Evolutionary conservation across 2,113 vertebrate genomes (phyloP), one percentile per base, ranked within the genome.

Genomic region (Tetraodon nigroviridis): DNA sequence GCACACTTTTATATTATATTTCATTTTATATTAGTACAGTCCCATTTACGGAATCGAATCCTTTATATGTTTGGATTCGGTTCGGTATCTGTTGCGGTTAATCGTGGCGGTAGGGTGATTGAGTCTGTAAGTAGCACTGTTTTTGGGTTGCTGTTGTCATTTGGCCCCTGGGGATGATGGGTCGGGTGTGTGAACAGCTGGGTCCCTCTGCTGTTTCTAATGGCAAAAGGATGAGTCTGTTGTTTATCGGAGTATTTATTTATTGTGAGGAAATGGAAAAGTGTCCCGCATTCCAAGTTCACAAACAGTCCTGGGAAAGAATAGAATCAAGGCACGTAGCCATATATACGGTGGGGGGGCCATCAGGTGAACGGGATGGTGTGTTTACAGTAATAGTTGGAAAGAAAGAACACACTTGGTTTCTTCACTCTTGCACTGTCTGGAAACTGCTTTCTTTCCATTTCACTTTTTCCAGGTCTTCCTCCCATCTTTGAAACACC

Each of bases 201-300:
- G 69, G 61, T 64, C 44, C 64, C 37, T 59, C 51, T n/a, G 50
- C n/a, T 2, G 51, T 67, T 61, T 69, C 65, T 47, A 51, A 18
- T 50, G 50, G 68, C 51, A n/a, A 44, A 70, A 55, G 71, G 54
- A 73, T 54, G 66, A 75, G 60, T 72, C 68, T 19, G 41, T 63
- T 81, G 64, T 82, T 78, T 83, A 77, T 70, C 56, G 51, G 54
- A 18, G 13, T 78, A 72, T 79, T 74, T 85, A 75, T 83, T 89
- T 86, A 69, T 81, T 82, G 40, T 75, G 75, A 83, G 85, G 75
- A 85, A 85, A 83, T 79, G 84, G 72, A 82, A 81, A 87, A 80
- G 63, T 58, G 44, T 77, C 48, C 56, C 16, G 52, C 22, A 66
- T 52, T 79, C 72, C 76, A 73, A 80, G 78, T 83, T 79, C 72